Evolutionary conservation across 1,140 invertebrate genomes (phyloP).

Genomic region (Platyscapa corneri): DNA sequence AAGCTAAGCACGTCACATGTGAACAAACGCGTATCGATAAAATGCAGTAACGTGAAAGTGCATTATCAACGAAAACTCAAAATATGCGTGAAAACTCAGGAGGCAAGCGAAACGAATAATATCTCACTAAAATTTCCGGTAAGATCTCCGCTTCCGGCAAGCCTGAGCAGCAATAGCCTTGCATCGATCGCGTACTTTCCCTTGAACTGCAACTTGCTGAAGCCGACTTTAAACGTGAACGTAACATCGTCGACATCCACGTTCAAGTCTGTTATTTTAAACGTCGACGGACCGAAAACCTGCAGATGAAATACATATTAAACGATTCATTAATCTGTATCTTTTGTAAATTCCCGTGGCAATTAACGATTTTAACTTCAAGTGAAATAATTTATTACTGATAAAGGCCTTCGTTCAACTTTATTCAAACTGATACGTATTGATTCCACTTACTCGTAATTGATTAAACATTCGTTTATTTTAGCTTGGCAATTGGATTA

Average conservation of each 20-base stretch:
- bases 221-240: constrained; percentile 76
- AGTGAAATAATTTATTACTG: not conserved
- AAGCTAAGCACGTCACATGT: too few relatives aligned
- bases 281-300: constrained; percentile 67
- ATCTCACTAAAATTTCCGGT: constrained; percentile 80
- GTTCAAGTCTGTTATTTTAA: constrained; percentile 67
- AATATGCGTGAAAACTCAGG: too few relatives aligned
- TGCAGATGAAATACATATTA: constrained; percentile 47
- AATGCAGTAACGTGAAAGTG: too few relatives aligned
- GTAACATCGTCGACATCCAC: constrained; percentile 75
- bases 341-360: not conserved
- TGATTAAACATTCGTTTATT: not conserved
- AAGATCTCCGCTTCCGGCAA: constrained; percentile 79
- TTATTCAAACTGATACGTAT: not conserved
- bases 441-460: not conserved
- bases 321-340: not conserved
- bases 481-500: too few relatives aligned
- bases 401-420: too few relatives aligned
- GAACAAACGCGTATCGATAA: too few relatives aligned
- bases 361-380: not conserved
- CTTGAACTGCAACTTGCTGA: constrained; percentile 75
- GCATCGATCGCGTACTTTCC: constrained; percentile 80
- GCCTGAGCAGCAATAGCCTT: constrained; percentile 77
- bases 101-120: not conserved
- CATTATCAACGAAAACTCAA: too few relatives aligned